Evolutionary conservation across 2,888 invertebrate species (phyloP), one percentile per base, ranked within the genome.

Genomic region (Halictus quadricinctus): DNA sequence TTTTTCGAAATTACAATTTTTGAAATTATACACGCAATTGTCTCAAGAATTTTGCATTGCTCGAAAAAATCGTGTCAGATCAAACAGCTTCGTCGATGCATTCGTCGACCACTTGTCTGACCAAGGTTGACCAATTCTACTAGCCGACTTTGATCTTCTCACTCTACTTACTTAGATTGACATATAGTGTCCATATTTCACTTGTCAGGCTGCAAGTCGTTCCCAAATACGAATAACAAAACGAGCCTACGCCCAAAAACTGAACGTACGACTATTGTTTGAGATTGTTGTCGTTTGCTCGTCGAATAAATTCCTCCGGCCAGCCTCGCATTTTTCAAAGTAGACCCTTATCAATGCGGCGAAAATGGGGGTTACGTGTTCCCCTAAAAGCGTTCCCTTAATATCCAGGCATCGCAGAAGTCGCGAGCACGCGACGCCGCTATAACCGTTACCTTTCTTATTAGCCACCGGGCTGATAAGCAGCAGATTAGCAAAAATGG

Each of bases 401-500:
- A 76, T 78, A 84, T 84, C 78, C 85, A 79, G 64, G 58, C 66
- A 79, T 60, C 74, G 86, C 69, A 41, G 77, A 75, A 78, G 77
- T 74, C 54, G 70, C 66, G 79, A 80, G 60, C 72, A 84, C 79
- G 84, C 84, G 79, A 84, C 72, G 7, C 36, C 7, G 79, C 79
- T 72, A 69, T 84, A 79, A 81, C 80, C 91, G 92, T 93, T 91
- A 95, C 95, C 92, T 94, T 94, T 94, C 80, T 93, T 94, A 85
- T 93, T 96, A 74, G 97, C 96, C 88, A 98, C 97, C 1, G 99
- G 98, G 41, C 99, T 99, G 83, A 99, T 96, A 97, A 99, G 98
- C 72, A 99, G 96, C 88, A 98, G 97, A 95, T 98, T 98, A 89
- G 98, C 98, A 92, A 98, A 97, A 5, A 98, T 98, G 0, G 99